phyloP scores from a whole-genome alignment of 1,140 invertebrate genomes.

The Macrobrachium rosenbergii region DNA sequence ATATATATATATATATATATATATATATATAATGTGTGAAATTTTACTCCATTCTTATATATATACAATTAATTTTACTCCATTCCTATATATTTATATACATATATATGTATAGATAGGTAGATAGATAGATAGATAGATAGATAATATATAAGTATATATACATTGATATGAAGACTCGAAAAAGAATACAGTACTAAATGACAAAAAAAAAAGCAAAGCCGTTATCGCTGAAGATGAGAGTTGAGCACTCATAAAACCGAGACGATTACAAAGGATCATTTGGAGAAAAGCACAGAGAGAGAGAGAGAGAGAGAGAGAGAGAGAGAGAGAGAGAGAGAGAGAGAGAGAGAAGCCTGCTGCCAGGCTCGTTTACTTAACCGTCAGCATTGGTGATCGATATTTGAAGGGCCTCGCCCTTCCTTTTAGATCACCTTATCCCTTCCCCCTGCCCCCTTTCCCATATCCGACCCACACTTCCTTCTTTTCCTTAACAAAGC shows the following conservation, averaged over 20 bases:
- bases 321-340: not conserved
- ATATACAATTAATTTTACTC: too few species aligned
- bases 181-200: not conserved
- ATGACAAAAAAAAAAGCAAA: not conserved
- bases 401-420: slow-evolving; percentile 16
- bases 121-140: too few species aligned
- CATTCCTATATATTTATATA: too few species aligned
- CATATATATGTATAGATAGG: too few species aligned
- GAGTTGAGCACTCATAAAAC: too few species aligned
- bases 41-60: too few species aligned
- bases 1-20: too few species aligned
- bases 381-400: not conserved
- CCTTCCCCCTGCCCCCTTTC: not conserved
- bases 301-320: slow-evolving; percentile 33
- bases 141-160: too few species aligned
- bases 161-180: not conserved
- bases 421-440: slow-evolving; percentile 4
- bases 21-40: too few species aligned
- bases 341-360: not conserved
- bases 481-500: not conserved
- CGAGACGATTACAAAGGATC: too few species aligned
- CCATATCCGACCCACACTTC: not conserved
- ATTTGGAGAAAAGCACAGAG: not conserved
- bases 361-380: too few species aligned
- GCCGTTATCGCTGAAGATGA: not conserved